Percentiles rank a stretch among this genome's conserved stretches.
phyloP scores from a whole-genome alignment of 2,113 vertebrate genomes.

The Chinchilla lanigera region DNA sequence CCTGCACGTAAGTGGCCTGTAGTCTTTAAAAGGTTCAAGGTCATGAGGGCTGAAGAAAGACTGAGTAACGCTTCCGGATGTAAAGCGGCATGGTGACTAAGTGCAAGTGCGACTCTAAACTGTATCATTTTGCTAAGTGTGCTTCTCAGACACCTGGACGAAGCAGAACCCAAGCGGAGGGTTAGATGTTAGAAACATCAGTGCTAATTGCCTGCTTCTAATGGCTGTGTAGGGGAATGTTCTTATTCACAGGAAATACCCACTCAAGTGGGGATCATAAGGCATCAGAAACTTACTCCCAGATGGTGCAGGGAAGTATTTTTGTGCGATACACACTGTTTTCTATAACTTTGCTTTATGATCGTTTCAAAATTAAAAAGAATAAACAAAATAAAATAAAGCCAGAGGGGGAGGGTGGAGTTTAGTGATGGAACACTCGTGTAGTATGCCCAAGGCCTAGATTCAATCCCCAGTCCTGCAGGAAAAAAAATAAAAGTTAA shows the following conservation, averaged over 20 bases:
- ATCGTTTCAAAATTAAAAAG: neutral
- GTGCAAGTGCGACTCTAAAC: neutral
- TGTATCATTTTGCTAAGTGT: neutral
- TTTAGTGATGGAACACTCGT: neutral
- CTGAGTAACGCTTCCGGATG: neutral
- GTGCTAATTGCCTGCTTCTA: neutral
- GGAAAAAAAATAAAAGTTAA: neutral
- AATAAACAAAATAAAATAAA: neutral
- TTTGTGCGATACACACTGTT: neutral
- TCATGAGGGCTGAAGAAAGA: neutral
- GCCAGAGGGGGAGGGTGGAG: neutral
- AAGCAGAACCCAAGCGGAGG: neutral
- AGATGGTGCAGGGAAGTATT: slow-evolving; percentile 2
- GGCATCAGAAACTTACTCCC: neutral
- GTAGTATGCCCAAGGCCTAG: neutral
- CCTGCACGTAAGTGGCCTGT: neutral
- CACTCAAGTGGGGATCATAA: neutral
- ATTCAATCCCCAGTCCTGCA: neutral
- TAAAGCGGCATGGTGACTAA: neutral
- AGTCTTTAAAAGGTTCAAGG: neutral
- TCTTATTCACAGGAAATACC: neutral
- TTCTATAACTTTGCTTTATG: neutral
- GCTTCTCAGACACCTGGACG: neutral
- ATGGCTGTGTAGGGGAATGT: neutral
- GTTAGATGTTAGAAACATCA: neutral